These are phyloP conservation scores for Chlorops oryzae DNA, from an alignment of 1,140 invertebrate species.

Conservation along the genomic window DNA sequence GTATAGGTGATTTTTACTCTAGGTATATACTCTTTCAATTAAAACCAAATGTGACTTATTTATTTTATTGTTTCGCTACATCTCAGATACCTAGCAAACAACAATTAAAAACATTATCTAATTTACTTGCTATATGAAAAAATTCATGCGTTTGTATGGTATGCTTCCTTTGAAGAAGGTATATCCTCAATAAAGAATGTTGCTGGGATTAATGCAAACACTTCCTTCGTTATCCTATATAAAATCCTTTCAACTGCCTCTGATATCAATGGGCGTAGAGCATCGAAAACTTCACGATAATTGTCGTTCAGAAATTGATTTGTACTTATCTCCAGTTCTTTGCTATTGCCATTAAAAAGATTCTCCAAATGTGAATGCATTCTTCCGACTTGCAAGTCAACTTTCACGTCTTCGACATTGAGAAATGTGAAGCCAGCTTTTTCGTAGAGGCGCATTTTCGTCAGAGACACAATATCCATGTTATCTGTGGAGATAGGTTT, in stretches of 20 bases:
- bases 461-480: constrained; percentile 56
- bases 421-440: constrained; percentile 57
- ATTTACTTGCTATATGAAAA: too few species aligned
- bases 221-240: constrained; percentile 52
- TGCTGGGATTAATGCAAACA: constrained; percentile 57
- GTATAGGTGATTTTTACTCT: background rate
- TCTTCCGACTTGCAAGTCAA: constrained; percentile 48
- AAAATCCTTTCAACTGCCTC: constrained; percentile 58
- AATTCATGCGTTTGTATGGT: too few species aligned
- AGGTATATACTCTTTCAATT: background rate
- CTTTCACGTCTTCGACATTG: constrained; percentile 53
- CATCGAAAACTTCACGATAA: constrained; percentile 57
- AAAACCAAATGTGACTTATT: background rate
- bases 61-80: too few species aligned
- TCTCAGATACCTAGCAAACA: too few species aligned
- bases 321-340: constrained; percentile 53
- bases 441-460: constrained; percentile 55
- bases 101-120: too few species aligned
- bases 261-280: constrained; percentile 54
- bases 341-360: constrained; percentile 14
- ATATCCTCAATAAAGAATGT: constrained; percentile 22
- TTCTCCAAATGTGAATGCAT: constrained; percentile 12
- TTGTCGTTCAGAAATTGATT: constrained; percentile 61
- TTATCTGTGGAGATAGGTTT: constrained; percentile 49
- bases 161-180: constrained; percentile 15